These are phyloP conservation scores for Threskiornis aethiopicus DNA, from an alignment of 2,797 vertebrate species.

Conservation along the genomic window DNA sequence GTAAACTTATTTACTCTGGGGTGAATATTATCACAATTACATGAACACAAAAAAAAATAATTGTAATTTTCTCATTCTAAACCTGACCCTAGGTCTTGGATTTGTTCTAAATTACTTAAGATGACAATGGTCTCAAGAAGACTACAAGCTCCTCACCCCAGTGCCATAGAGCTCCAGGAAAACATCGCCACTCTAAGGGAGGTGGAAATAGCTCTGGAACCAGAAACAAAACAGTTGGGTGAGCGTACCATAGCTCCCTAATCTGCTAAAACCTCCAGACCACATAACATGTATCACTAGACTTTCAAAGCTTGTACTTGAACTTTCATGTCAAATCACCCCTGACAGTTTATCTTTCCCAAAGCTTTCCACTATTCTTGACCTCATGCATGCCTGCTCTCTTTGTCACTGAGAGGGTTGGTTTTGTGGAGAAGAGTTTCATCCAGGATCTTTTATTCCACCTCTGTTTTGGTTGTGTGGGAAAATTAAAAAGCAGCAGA, in stretches of 20 bases:
- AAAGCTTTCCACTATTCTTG: neutral
- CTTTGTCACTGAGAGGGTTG: neutral
- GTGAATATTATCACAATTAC: neutral
- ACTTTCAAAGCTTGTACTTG: neutral
- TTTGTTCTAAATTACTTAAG: neutral
- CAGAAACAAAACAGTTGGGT: neutral
- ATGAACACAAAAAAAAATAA: neutral
- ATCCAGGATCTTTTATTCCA: neutral
- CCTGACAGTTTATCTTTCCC: accelerated
- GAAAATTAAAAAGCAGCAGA: neutral
- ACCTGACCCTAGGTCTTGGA: neutral
- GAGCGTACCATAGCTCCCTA: neutral
- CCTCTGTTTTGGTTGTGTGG: neutral
- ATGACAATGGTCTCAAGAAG: neutral
- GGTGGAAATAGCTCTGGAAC: neutral
- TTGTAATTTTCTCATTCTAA: neutral
- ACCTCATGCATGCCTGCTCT: neutral
- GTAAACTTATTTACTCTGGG: neutral
- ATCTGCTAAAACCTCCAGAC: neutral
- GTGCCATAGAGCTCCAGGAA: neutral
- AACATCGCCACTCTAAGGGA: accelerated
- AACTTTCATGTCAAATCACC: neutral
- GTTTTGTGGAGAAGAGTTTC: neutral
- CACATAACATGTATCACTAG: accelerated
- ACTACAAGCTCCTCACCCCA: neutral